A percentile compares a stretch with the other conserved stretches of the same genome.
These are phyloP conservation scores for Conus betulinus DNA, from an alignment of 1,140 invertebrate species.

Conservation along the genomic window DNA sequence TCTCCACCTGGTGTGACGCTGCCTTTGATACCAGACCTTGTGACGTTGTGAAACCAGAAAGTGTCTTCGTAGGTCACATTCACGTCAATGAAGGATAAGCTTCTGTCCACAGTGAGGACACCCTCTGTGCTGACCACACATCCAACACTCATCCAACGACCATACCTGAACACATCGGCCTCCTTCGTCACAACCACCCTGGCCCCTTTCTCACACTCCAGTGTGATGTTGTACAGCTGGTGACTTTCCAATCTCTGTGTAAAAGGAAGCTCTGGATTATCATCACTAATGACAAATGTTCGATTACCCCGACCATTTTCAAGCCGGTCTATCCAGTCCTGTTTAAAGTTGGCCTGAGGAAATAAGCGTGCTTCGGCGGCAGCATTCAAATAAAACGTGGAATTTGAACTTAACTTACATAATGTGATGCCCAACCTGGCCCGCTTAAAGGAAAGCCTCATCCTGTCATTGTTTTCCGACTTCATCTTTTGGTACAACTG, in stretches of 20 bases:
- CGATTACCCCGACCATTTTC: not conserved
- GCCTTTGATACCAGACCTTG: not conserved
- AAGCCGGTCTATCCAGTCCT: not conserved
- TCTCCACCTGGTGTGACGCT: not conserved
- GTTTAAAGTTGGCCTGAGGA: not conserved
- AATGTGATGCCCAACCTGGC: not conserved
- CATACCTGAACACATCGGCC: not conserved
- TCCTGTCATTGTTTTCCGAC: not conserved
- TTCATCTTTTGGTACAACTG: not conserved
- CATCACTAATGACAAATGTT: too few species aligned
- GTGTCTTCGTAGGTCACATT: not conserved
- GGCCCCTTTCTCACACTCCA: not conserved
- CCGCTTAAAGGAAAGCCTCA: not conserved
- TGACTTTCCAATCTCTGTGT: not conserved
- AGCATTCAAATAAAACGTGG: conserved; percentile 13
- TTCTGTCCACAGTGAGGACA: not conserved
- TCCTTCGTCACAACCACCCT: conserved; percentile 10
- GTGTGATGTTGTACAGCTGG: conserved; percentile 5
- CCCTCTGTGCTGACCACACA: conserved; percentile 13
- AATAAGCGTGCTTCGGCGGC: not conserved
- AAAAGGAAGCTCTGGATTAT: too few species aligned
- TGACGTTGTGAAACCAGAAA: conserved; percentile 16
- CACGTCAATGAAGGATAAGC: not conserved
- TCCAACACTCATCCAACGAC: not conserved
- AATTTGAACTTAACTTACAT: not conserved